These are phyloP conservation scores for Gopherus flavomarginatus DNA, from an alignment of 2,113 vertebrate genomes.

Conservation along the genomic window DNA sequence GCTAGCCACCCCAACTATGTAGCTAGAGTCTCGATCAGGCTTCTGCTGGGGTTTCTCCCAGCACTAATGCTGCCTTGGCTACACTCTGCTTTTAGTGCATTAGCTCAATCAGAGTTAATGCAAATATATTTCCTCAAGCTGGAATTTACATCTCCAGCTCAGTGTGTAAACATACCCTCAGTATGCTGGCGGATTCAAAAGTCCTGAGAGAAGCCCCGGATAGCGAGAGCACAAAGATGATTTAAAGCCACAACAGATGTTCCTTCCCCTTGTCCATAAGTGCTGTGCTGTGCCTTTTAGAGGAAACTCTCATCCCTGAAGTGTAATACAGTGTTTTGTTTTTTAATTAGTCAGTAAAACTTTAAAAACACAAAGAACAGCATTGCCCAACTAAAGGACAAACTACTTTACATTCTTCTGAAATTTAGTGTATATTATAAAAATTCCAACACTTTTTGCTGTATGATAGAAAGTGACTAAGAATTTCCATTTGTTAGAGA, in stretches of 20 bases:
- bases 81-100: neutral
- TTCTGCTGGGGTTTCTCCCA: neutral
- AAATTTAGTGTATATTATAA: neutral
- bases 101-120: neutral
- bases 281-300: neutral
- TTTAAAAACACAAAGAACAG: neutral
- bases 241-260: neutral
- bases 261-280: neutral
- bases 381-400: neutral
- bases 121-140: neutral
- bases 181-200: neutral
- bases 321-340: rapidly evolving
- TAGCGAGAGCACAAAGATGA: neutral
- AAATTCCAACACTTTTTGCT: neutral
- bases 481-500: neutral
- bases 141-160: neutral
- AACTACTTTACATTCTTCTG: neutral
- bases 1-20: neutral
- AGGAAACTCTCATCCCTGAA: neutral
- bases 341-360: neutral
- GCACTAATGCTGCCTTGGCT: neutral
- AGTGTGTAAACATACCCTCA: neutral
- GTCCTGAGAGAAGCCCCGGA: neutral
- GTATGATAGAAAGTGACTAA: neutral
- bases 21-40: neutral